These are phyloP conservation scores for Narcine bancroftii DNA, from an alignment of 2,113 vertebrate species.

Conservation along the genomic window DNA sequence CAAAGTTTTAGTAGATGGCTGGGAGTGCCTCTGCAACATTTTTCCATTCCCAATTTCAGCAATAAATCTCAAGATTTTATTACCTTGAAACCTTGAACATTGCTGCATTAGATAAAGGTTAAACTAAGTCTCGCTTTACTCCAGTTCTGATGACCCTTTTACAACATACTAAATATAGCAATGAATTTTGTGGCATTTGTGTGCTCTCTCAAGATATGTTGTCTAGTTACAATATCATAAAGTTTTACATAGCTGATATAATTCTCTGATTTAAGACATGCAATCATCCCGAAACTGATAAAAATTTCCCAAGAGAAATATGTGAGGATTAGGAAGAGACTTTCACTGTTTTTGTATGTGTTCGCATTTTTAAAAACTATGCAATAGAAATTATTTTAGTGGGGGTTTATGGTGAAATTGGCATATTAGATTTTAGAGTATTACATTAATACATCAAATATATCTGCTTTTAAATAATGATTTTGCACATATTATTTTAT, in stretches of 20 bases:
- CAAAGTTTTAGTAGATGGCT: neutral
- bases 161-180: slow-evolving; percentile 17
- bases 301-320: neutral
- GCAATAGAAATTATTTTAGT: neutral
- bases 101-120: neutral
- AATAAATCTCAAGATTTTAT: neutral
- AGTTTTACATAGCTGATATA: neutral
- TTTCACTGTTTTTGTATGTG: neutral
- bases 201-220: neutral
- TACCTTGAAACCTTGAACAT: slow-evolving; percentile 6
- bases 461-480: neutral
- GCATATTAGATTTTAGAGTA: neutral
- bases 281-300: neutral
- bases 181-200: neutral
- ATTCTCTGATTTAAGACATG: neutral
- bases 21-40: neutral
- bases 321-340: neutral
- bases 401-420: neutral
- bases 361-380: neutral
- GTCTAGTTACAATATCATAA: slow-evolving; percentile 7
- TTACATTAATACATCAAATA: neutral
- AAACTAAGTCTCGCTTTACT: neutral
- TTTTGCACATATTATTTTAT: neutral
- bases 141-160: slow-evolving; percentile 4
- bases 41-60: neutral